Conservation (phyloP, 2,797 vertebrate genomes). For the Tenualosa thibaudeaui region DNA sequence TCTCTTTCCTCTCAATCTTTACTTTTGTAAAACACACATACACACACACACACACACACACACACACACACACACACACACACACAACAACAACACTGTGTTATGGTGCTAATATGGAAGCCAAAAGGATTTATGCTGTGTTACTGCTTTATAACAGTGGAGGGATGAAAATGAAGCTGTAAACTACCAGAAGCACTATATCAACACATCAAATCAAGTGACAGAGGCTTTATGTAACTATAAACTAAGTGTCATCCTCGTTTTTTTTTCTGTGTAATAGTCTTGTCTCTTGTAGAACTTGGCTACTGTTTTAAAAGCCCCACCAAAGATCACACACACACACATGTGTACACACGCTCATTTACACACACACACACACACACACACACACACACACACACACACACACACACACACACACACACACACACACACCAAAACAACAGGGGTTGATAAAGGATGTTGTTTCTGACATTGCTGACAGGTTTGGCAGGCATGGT, state of each 20-base stretch:
- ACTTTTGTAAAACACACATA: neutral
- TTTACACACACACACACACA: neutral
- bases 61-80: conserved; percentile 3
- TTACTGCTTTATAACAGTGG: neutral
- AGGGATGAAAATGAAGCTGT: neutral
- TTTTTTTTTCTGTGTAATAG: neutral
- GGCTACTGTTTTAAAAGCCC: neutral
- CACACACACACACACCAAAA: conserved; percentile 3
- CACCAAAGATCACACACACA: neutral
- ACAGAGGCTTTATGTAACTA: neutral
- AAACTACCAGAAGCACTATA: neutral
- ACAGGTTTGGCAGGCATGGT: conserved; percentile 57
- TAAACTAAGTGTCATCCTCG: neutral
- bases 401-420: neutral
- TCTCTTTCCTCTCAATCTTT: neutral
- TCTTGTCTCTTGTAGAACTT: neutral
- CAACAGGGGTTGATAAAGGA: conserved; percentile 12
- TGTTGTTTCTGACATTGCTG: conserved; percentile 42
- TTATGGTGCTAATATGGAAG: no score
- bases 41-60: neutral
- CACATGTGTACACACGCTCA: neutral
- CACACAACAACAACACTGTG: neutral
- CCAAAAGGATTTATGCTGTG: neutral
- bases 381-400: neutral
- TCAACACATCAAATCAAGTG: neutral